Evolutionary conservation across 2,888 invertebrate genomes (phyloP), one percentile per base, ranked within the genome.

Genomic region (Lacanobia wlatinum): DNA sequence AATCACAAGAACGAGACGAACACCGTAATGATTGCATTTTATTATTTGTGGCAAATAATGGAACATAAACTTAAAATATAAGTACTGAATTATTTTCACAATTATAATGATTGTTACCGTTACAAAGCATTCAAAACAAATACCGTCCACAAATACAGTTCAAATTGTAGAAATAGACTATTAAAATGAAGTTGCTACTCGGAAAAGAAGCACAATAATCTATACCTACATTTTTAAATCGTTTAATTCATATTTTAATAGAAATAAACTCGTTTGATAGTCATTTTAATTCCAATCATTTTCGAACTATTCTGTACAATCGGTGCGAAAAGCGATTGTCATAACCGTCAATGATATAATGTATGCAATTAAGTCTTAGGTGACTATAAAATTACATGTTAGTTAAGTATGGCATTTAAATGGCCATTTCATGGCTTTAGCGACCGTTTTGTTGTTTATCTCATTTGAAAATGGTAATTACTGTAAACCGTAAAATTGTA

Each of bases 1-100:
- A 56, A 76, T 86, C 83, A 84, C 79, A 70, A 65, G 53, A 70
- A n/a, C 23, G 50, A 64, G 43, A 66, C 59, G 43, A 80, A 12
- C 55, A 69, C 55, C 55, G 28, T 38, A 46, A 82, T 10, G 14
- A 69, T 50, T 23, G 34, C 10, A 62, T 28, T 16, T 14, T 40
- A 53, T n/a, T 2, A 16, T 38, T 66, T 14, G 5, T 46, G 21
- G 7, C n/a, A 48, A 50, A 28, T 40, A 14, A 23, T 28, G 2
- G 6, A 58, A 70, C 12, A 9, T 14, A 62, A 34, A 2, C 14
- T 53, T 53, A 0, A 23, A 53, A 53, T 6, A 7, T 12, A 6
- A 6, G 34, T 34, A 53, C 21, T 23, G 16, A 28, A 28, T 23
- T 50, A 16, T 34, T 40, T 55, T 21, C 61, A 1, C 14, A 21